These are phyloP conservation scores for Pachydiplax longipennis DNA, from an alignment of 2,888 invertebrate genomes.

Conservation along the genomic window DNA sequence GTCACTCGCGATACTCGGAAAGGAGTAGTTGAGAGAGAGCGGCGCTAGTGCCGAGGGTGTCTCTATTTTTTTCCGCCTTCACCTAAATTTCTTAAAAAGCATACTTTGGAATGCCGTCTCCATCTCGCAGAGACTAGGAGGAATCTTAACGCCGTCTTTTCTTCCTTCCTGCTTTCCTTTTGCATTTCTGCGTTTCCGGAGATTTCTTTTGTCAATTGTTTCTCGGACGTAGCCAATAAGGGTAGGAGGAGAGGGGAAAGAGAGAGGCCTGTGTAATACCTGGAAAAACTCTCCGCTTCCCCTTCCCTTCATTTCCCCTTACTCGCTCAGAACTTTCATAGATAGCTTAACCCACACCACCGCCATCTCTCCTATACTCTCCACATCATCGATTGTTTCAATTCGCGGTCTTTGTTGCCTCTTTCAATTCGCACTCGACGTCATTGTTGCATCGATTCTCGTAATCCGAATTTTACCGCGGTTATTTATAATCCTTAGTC, in stretches of 20 bases:
- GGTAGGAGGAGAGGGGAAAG: background rate
- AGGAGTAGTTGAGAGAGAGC: background rate
- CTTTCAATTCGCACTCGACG: background rate
- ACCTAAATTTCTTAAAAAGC: background rate
- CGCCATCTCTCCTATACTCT: background rate
- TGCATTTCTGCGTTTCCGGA: background rate
- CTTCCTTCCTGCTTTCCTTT: background rate
- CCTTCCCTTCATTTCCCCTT: background rate
- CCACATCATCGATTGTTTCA: constrained; percentile 10
- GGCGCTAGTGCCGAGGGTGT: background rate
- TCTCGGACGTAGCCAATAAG: constrained; percentile 13
- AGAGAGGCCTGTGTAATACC: constrained; percentile 19
- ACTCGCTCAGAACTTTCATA: constrained; percentile 29
- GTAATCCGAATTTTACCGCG: too few relatives aligned
- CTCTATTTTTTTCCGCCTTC: background rate
- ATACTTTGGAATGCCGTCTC: background rate
- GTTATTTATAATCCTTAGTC: too few relatives aligned
- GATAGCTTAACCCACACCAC: background rate
- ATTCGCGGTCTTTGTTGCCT: background rate
- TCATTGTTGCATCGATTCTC: background rate
- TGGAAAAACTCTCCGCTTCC: constrained; percentile 18
- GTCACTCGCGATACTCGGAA: background rate
- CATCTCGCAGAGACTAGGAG: background rate
- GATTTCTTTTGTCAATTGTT: background rate
- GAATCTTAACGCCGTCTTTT: background rate